Evolutionary conservation across 2,888 invertebrate species (phyloP).

Genomic region (Allacma fusca): DNA sequence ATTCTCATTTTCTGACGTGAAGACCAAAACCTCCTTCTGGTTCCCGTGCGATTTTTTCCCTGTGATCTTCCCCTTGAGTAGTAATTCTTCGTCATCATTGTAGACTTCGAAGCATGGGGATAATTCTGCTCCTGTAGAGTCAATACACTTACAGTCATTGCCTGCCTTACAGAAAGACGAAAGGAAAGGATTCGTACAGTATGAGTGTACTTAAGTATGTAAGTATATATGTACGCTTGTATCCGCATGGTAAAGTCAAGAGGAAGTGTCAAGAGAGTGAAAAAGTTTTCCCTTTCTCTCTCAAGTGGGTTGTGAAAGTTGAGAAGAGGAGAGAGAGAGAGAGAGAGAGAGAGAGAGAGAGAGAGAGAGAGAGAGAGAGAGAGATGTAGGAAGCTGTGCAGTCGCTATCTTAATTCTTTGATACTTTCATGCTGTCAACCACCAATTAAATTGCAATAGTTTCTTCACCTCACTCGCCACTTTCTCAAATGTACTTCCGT

Average conservation of each 20-base stretch:
- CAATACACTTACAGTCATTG: slow-evolving; percentile 1
- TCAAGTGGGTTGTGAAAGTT: neutral
- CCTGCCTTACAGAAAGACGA: too few relatives aligned
- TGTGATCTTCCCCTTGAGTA: slow-evolving; percentile 40
- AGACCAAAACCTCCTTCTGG: slow-evolving; percentile 36
- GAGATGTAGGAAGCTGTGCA: neutral
- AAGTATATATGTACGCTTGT: too few relatives aligned
- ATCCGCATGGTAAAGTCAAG: too few relatives aligned
- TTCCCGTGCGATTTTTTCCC: slow-evolving; percentile 38
- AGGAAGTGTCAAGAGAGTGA: too few relatives aligned
- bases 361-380: neutral
- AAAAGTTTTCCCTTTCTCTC: neutral
- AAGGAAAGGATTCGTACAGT: too few relatives aligned
- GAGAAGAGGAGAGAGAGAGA: slow-evolving; percentile 1
- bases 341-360: neutral
- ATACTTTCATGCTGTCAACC: slow-evolving; percentile 4
- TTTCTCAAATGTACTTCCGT: neutral
- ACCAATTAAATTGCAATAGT: slow-evolving; percentile 7
- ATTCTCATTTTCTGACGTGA: slow-evolving; percentile 39
- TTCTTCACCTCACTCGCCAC: neutral
- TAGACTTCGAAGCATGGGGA: slow-evolving; percentile 44
- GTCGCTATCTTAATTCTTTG: neutral
- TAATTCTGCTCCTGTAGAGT: slow-evolving; percentile 37
- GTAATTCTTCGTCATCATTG: slow-evolving; percentile 45
- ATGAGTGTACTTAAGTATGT: too few relatives aligned